Evolutionary conservation across 2,888 invertebrate species (phyloP), one percentile per base, ranked within the genome.

Genomic region (Hypomecis punctinalis): DNA sequence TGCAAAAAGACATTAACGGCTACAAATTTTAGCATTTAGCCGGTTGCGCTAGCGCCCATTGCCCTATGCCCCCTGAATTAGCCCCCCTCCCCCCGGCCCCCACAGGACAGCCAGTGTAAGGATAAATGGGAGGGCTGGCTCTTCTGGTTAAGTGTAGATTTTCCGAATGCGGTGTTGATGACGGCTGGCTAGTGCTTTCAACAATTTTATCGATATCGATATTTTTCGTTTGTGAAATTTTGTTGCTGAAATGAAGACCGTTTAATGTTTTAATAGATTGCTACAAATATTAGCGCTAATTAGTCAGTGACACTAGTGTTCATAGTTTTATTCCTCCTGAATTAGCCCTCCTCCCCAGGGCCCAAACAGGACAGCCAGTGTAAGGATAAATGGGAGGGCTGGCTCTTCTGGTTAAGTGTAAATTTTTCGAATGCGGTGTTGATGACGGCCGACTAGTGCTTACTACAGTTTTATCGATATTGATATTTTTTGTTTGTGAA

Each of bases 141-240:
- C 91, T 90, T 88, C 91, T 92, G 93, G 93, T 91, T 93, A 92
- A 93, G 93, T 93, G 93, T 93, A 92, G 92, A 93, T 93, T 93
- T 93, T 92, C 92, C 91, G 90, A 93, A 93, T 93, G 93, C 93
- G 93, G 93, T 93, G 93, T 93, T 93, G 93, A 93, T 93, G 93
- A 92, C 87, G 90, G 90, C 84, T 81, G 73, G 48, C 48, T 84
- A 83, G 82, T 68, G 86, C 10, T 79, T 79, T 79, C 69, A 42
- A 37, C 35, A 35, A 10, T 64, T 54, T 43, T 48, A 8, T 39
- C 71, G 73, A 59, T 68, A 76, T 86, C 84, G 84, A 84, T 81
- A 77, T 55, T 42, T 58, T 71, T 58, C 2, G 35, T 48, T 48
- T n/a, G 10, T 11, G 4, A 9, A 48, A 48, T 9, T 33, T 1